These are phyloP conservation scores for Tenodera sinensis DNA, from an alignment of 2,888 invertebrate genomes.

Conservation along the genomic window DNA sequence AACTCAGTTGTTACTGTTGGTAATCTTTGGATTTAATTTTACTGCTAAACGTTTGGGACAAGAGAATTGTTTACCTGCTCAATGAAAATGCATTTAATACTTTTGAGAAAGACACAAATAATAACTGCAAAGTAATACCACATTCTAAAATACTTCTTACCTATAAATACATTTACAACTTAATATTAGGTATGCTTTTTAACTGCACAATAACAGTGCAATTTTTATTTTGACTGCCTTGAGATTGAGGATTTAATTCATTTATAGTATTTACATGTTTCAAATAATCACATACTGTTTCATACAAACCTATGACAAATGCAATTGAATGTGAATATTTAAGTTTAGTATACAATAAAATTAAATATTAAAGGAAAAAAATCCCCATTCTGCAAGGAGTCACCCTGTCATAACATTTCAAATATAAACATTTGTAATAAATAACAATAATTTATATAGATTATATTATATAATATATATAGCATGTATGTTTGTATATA, in stretches of 20 bases:
- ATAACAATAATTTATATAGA: constrained; percentile 9
- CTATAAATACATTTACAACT: not conserved
- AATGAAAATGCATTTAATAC: not conserved
- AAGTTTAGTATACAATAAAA: not conserved
- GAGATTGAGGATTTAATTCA: not conserved
- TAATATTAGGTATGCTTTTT: not conserved
- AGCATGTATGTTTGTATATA: not conserved
- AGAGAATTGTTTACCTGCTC: no score
- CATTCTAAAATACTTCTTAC: not conserved
- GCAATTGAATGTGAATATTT: not conserved
- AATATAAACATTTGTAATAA: constrained; percentile 15
- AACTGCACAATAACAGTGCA: not conserved
- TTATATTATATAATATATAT: not conserved
- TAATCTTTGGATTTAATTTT: no score
- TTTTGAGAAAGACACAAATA: not conserved
- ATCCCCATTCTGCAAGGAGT: not conserved
- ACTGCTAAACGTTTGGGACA: no score
- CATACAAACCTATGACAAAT: not conserved
- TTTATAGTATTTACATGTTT: not conserved
- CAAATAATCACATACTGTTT: not conserved
- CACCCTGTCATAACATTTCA: constrained; percentile 1
- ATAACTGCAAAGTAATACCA: not conserved
- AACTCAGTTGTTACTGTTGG: no score
- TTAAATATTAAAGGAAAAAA: not conserved
- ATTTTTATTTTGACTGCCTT: not conserved